phyloP scores from a whole-genome alignment of 2,888 invertebrate species.

The Cerastis rubricosa region DNA sequence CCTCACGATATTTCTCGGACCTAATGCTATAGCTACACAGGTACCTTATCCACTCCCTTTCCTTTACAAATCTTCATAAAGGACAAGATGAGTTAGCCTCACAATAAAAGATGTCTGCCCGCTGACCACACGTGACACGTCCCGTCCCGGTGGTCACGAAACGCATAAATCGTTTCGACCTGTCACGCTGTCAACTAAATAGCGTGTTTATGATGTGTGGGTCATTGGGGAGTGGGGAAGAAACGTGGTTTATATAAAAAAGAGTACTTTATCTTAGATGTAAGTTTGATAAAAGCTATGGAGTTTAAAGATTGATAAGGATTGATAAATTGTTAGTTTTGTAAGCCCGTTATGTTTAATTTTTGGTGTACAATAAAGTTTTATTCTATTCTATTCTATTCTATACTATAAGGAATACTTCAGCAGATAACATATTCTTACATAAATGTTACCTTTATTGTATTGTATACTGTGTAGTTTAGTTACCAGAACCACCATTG shows the following conservation, averaged over 20 bases:
- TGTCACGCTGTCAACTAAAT: conserved; percentile 46
- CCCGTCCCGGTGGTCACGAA: conserved; percentile 44
- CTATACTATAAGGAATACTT: too few relatives aligned
- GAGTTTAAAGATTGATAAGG: too few relatives aligned
- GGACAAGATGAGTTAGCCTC: neutral
- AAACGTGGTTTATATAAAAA: neutral
- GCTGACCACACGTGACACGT: conserved; percentile 32
- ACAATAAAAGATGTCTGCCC: conserved; percentile 14
- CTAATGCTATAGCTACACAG: too few relatives aligned
- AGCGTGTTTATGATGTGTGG: conserved; percentile 29
- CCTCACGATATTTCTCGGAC: too few relatives aligned
- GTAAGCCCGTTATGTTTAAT: too few relatives aligned
- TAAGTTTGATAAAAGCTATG: neutral
- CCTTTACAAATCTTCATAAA: neutral
- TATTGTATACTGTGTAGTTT: neutral
- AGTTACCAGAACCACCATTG: neutral
- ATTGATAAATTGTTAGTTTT: too few relatives aligned
- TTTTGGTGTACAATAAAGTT: too few relatives aligned
- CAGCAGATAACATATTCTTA: neutral
- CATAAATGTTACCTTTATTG: neutral
- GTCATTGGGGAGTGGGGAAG: neutral
- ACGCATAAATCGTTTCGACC: conserved; percentile 50
- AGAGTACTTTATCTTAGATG: neutral
- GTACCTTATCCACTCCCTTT: neutral
- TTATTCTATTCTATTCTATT: too few relatives aligned